Evolutionary conservation across 2,113 vertebrate species (phyloP).

Genomic region (Vombatus ursinus): DNA sequence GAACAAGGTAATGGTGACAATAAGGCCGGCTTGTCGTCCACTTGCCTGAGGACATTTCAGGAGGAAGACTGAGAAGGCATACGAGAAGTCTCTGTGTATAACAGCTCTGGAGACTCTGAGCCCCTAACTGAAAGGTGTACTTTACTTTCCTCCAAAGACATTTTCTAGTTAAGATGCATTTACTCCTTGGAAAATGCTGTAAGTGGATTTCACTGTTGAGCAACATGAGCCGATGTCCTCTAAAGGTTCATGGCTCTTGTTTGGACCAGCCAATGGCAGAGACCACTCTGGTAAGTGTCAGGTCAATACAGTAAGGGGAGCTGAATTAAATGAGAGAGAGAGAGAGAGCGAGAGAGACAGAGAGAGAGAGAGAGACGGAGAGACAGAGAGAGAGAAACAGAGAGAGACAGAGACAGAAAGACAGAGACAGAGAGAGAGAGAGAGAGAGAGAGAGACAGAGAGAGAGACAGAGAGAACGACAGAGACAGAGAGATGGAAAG

Average conservation of each 20-base stretch:
- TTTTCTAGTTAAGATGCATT: conserved; percentile 69
- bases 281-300: conserved; percentile 26
- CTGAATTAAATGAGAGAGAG: background rate
- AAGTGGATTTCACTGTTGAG: conserved; percentile 42
- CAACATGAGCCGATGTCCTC: conserved; percentile 65
- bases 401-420: background rate
- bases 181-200: conserved; percentile 69
- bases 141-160: conserved; percentile 45
- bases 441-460: too few relatives aligned
- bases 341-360: background rate
- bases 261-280: conserved; percentile 51
- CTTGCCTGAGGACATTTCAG: conserved; percentile 35
- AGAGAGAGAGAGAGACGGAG: too few relatives aligned
- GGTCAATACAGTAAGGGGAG: background rate
- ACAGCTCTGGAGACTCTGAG: background rate
- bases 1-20: conserved; percentile 56
- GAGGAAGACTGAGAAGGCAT: conserved; percentile 39
- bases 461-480: too few relatives aligned
- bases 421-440: too few relatives aligned
- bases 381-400: background rate
- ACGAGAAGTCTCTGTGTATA: conserved; percentile 27
- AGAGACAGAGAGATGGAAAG: too few relatives aligned
- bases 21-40: background rate
- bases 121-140: background rate
- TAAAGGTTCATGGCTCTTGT: conserved; percentile 46